Evolutionary conservation across 1,140 invertebrate genomes (phyloP).

Genomic region (Neodiprion fabricii): DNA sequence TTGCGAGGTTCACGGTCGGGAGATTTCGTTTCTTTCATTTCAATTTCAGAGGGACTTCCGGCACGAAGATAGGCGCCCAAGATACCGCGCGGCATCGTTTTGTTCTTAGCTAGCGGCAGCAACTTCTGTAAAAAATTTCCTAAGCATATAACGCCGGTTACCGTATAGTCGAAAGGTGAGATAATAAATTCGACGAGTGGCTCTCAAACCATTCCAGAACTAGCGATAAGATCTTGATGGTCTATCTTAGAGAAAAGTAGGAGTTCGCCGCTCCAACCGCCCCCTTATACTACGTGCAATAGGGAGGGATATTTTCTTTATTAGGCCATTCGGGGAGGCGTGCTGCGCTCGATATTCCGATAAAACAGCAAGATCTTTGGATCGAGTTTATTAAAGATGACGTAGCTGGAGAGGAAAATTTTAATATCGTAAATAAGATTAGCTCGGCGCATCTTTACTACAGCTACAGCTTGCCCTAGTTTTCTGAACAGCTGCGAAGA

Average conservation of each 20-base stretch:
- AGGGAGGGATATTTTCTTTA: not conserved
- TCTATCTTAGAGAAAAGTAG: not conserved
- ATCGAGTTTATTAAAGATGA: not conserved
- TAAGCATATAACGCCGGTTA: constrained; percentile 2
- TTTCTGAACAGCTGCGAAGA: not conserved
- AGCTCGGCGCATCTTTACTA: not conserved
- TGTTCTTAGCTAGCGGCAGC: not conserved
- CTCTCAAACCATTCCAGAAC: not conserved
- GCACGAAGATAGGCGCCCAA: not conserved
- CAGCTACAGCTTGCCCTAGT: not conserved
- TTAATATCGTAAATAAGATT: not conserved
- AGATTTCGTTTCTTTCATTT: constrained; percentile 3
- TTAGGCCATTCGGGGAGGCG: not conserved
- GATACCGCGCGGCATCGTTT: constrained; percentile 3
- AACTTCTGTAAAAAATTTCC: not conserved
- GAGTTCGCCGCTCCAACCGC: not conserved
- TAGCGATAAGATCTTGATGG: constrained; percentile 1
- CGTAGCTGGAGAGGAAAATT: not conserved
- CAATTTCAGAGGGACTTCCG: constrained; percentile 2
- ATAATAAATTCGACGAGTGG: constrained; percentile 5
- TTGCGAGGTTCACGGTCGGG: not conserved
- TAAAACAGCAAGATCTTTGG: constrained; percentile 1
- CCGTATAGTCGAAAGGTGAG: not conserved
- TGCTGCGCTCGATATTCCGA: not conserved
- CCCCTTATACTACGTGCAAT: not conserved